Conservation (phyloP, 2,113 vertebrate species). For the Lucifuga dentata region DNA sequence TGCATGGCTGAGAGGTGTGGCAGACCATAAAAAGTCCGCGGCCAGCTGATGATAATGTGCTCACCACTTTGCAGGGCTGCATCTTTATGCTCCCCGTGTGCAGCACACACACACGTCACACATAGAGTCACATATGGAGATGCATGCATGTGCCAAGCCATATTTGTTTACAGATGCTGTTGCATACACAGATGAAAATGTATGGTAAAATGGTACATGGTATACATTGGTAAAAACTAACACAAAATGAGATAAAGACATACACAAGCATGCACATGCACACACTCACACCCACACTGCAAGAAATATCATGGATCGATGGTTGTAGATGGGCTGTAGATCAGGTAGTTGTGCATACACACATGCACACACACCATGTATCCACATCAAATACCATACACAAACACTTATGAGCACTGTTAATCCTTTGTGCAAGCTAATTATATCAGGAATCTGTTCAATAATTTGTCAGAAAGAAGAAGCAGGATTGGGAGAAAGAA, state of each 20-base stretch:
- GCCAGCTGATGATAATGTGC: constrained; percentile 75
- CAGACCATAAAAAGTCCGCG: constrained; percentile 70
- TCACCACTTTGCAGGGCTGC: constrained; percentile 45
- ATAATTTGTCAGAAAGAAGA: neutral
- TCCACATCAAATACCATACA: constrained; percentile 3
- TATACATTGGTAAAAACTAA: neutral
- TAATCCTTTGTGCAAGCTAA: constrained; percentile 49
- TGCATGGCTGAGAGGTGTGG: constrained; percentile 56
- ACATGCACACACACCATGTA: constrained; percentile 16
- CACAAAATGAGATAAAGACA: constrained; percentile 3
- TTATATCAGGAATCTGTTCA: constrained; percentile 43
- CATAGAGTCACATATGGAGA: neutral
- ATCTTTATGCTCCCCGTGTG: constrained; percentile 64
- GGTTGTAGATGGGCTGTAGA: constrained; percentile 41
- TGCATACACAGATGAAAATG: constrained; percentile 8
- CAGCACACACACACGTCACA: constrained; percentile 6
- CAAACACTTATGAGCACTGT: constrained; percentile 21
- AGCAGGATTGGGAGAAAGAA: neutral
- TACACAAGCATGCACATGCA: neutral
- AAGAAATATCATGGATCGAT: constrained; percentile 45
- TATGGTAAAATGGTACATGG: constrained; percentile 27
- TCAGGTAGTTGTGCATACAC: constrained; percentile 27
- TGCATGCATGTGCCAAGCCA: neutral
- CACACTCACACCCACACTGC: constrained; percentile 10
- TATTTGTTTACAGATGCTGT: constrained; percentile 2